Base-by-base conservation (phyloP, 2,113 vertebrate genomes). In the Pongo abelii region DNA sequence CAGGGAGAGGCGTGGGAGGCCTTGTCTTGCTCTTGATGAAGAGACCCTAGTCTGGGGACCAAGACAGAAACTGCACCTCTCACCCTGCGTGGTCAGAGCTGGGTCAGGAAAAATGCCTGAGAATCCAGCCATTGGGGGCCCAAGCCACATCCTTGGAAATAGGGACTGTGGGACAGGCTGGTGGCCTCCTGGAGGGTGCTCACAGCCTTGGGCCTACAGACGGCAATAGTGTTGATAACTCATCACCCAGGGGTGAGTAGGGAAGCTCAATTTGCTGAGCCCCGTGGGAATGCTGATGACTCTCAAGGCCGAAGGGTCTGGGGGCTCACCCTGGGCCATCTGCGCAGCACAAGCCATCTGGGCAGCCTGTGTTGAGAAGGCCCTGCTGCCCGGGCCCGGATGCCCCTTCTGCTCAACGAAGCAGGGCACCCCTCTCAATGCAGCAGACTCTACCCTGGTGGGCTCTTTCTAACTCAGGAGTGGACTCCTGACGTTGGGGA, bases 301-400 rank as follows among this genome's bases (percentile, higher is more conserved):
- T 69, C 4, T 5, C 5, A 35, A 64, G 75, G 70, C 75, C 2
- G 0, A 46, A 5, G 22, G 35, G 14, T 48, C 43, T 11, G 13
- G 14, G 74, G 72, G 14, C 2, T 59, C 40, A 6, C 55, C 38
- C 57, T 16, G n/a, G 57, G 30, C 3, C 17, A 22, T 17, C 16
- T 38, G 27, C 1, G 4, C 1, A 10, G 23, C 48, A 8, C 2
- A 20, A 57, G n/a, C 79, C 5, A 0, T 43, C 23, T 1, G 4
- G 18, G 13, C 35, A 50, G 38, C 35, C 40, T 5, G n/a, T 38
- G 38, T 12, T 9, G 22, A 79, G 55, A 35, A n/a, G 74, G 14
- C 52, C 13, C 40, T 11, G 48, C 38, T 23, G 6, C 22, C 20
- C 11, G 1, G 72, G 67, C n/a, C 55, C 59, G 16, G n/a, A 14